Evolutionary conservation across 2,113 vertebrate genomes (phyloP), one percentile per base, ranked within the genome.

Genomic region (Megaleporinus macrocephalus): DNA sequence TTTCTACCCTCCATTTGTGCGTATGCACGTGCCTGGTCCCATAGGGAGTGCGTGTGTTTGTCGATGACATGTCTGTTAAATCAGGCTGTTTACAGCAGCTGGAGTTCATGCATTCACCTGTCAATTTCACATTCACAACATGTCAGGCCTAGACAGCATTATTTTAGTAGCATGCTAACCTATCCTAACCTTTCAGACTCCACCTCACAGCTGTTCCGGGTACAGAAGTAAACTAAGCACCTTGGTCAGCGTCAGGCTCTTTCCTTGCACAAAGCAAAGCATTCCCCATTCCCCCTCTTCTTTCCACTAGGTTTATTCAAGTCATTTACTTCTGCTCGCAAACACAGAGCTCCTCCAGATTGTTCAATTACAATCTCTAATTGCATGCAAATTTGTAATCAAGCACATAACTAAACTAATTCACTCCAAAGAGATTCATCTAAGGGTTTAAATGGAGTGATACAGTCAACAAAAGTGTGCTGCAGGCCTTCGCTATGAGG

Each of bases 341-440:
- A 76, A 70, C 61, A 63, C 62, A 27, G 14, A 41, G 47, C 63
- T 73, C 61, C 24, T 73, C 69, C 76, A 57, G 59, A 83, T 73
- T 79, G 82, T 79, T 73, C 82, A 79, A 78, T 79, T 83, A 79
- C 70, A 68, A 63, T 55, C 57, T 66, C 76, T 83, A 83, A 83
- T 83, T 79, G 76, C 76, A 29, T 83, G 82, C 61, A 79, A 79
- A 83, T 79, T 78, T 83, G 76, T 73, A 55, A 83, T 83, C 76
- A 78, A 79, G 68, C 30, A 18, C 76, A 57, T 73, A 73, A 72
- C 53, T 83, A 69, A 72, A 33, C 70, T 83, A 73, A 83, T 79
- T 79, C 71, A 49, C 76, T 68, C 61, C n/a, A 26, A 66, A 74
- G 68, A 79, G 76, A 79, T 79, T 74, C 18, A 24, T 83, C 69